Evolutionary conservation across 2,113 vertebrate genomes (phyloP).

Genomic region (Himantopus leucocephalus): DNA sequence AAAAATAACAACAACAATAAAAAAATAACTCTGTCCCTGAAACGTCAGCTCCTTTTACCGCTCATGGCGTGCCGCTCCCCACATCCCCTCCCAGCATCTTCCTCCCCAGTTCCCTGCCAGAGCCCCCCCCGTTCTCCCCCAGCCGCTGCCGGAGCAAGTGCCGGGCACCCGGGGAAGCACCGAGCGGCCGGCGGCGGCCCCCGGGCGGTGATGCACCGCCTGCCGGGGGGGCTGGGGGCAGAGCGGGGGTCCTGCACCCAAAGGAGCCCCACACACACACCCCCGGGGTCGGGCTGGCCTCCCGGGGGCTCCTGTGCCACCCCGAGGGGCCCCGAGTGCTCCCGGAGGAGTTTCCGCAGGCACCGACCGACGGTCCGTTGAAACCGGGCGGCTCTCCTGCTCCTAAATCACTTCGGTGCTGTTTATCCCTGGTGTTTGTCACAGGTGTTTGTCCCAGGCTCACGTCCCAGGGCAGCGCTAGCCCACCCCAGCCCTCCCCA

Average conservation of each 20-base stretch:
- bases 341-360: too few species aligned
- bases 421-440: not conserved
- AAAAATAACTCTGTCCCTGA: not conserved
- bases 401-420: not conserved
- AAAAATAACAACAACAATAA: too few species aligned
- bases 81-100: not conserved
- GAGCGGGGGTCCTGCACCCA: not conserved
- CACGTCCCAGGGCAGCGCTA: not conserved
- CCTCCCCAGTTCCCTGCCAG: slow-evolving; percentile 3
- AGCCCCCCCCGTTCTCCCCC: not conserved
- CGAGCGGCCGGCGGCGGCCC: not conserved
- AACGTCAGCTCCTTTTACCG: not conserved
- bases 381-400: not conserved
- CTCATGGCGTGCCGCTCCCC: not conserved
- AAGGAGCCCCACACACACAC: not conserved
- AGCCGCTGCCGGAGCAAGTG: not conserved
- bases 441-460: not conserved
- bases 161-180: not conserved
- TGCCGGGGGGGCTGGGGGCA: not conserved
- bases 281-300: not conserved
- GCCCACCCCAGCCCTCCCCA: too few species aligned
- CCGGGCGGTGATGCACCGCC: not conserved
- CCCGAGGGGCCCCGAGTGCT: not conserved
- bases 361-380: not conserved
- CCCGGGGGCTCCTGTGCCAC: not conserved